These are phyloP conservation scores for Apostichopus parvimensis DNA, from an alignment of 35 echinoderm and acorn worm species.

Conservation along the genomic window DNA sequence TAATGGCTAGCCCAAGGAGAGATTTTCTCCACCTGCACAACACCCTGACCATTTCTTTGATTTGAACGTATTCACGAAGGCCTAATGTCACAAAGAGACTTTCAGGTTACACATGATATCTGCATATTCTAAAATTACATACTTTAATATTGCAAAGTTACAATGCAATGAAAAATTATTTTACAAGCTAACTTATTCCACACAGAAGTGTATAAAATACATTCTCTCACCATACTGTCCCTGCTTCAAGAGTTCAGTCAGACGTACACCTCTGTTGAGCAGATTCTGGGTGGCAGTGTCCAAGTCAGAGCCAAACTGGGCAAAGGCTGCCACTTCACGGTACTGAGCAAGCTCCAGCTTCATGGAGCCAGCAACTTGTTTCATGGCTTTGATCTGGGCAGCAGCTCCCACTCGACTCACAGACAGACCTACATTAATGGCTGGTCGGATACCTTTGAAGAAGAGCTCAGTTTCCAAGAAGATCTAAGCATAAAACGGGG, in stretches of 20 bases:
- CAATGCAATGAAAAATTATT: too few species aligned
- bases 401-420: slow-evolving; percentile 97
- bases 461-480: slow-evolving; percentile 99
- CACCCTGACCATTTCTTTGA: too few species aligned
- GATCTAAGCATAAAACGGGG: slow-evolving; percentile 57
- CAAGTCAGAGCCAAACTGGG: slow-evolving; percentile 98
- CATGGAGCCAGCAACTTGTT: slow-evolving; percentile 99
- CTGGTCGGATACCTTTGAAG: slow-evolving; percentile 99
- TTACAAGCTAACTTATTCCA: too few species aligned
- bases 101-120: too few species aligned
- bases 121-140: too few species aligned
- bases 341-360: slow-evolving; percentile 98
- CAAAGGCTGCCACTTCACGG: slow-evolving; percentile 95
- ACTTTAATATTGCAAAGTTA: too few species aligned
- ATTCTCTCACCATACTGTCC: slow-evolving; percentile 93
- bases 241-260: slow-evolving; percentile 97
- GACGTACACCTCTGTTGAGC: slow-evolving; percentile 95
- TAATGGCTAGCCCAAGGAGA: too few species aligned
- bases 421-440: slow-evolving; percentile 99
- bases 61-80: too few species aligned
- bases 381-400: slow-evolving; percentile 99
- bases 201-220: neutral
- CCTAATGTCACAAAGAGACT: too few species aligned
- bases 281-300: slow-evolving; percentile 98
- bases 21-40: too few species aligned